Evolutionary conservation across 2,797 vertebrate species (phyloP), one percentile per base, ranked within the genome.

Genomic region (Chrysolophus pictus): DNA sequence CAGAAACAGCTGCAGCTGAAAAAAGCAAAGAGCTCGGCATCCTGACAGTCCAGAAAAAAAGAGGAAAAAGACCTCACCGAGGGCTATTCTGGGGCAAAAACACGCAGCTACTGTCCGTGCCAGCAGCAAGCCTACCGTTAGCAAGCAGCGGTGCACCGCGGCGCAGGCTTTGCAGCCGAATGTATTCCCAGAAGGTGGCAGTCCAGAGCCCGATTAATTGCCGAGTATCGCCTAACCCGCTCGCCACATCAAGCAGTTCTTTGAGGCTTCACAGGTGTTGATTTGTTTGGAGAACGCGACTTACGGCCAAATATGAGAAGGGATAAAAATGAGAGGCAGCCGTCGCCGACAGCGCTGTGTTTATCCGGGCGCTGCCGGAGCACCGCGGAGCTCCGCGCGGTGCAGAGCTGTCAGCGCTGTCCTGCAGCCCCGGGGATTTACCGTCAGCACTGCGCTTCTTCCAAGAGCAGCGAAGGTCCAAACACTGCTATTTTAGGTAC

Each of bases 161-260:
- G 65, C 39, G 53, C 6, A 15, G 74, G 73, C 15, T 67, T 93
- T 67, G 80, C 23, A 58, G 85, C 33, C 37, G 17, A 83, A 23
- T 8, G 12, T 71, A 39, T 29, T 56, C 93, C 96, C 97, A 97
- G 96, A 95, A 97, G 98, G 95, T 96, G 97, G 97, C 96, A 97
- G 96, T 28, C 63, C 70, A 9, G 95, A 96, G 95, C 84, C 94
- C 93, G 5, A 2, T 71, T 90, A 96, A 96, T 96, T 85, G 94
- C 90, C 74, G 76, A 93, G 94, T 74, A 82, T 87, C 87, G 91
- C 82, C 80, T 13, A 56, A 95, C 81, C 86, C 87, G 94, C 95
- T 96, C 89, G 94, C 93, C 95, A 94, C 97, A 97, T 88, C 95
- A 64, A 80, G 58, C 33, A 0, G 0, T 17, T 87, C 14, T 2